Conservation (phyloP, 2,888 invertebrate genomes). For the Phlogophora meticulosa region DNA sequence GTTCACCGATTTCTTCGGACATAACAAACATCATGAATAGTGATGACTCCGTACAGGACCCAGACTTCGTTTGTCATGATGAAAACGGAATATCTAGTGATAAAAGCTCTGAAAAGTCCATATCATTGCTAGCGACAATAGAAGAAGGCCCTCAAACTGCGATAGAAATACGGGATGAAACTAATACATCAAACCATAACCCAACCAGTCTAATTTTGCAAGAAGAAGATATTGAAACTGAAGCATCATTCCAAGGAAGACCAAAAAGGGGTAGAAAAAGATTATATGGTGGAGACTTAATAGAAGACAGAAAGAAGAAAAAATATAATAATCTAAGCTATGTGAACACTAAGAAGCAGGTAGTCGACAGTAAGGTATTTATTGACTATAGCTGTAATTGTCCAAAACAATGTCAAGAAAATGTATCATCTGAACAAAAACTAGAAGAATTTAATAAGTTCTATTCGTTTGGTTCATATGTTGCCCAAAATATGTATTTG, state of each 20-base stretch:
- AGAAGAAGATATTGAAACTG: slow-evolving; percentile 26
- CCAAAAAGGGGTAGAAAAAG: slow-evolving; percentile 29
- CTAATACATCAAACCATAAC: slow-evolving; percentile 26
- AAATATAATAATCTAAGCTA: slow-evolving; percentile 33
- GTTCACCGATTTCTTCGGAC: slow-evolving; percentile 19
- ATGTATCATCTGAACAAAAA: slow-evolving; percentile 15
- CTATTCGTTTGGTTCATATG: slow-evolving; percentile 25
- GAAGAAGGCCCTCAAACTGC: slow-evolving; percentile 25
- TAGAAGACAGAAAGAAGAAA: slow-evolving; percentile 27
- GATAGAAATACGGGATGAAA: slow-evolving; percentile 26
- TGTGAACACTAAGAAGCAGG: slow-evolving; percentile 29
- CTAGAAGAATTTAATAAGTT: slow-evolving; percentile 13
- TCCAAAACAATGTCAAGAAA: slow-evolving; percentile 26
- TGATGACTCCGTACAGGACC: slow-evolving; percentile 23
- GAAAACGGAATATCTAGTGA: slow-evolving; percentile 20
- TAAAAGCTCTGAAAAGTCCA: slow-evolving; percentile 20
- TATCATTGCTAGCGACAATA: slow-evolving; percentile 23
- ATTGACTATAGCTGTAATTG: slow-evolving; percentile 30
- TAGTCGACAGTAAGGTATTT: slow-evolving; percentile 25
- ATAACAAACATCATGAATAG: slow-evolving; percentile 31
- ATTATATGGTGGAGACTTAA: slow-evolving; percentile 31
- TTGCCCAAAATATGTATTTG: slow-evolving; percentile 30
- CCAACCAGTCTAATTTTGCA: slow-evolving; percentile 15
- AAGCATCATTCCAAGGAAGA: slow-evolving; percentile 10
- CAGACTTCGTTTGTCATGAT: slow-evolving; percentile 22